Evolutionary conservation across 2,888 invertebrate species (phyloP), one percentile per base, ranked within the genome.

Genomic region (Agrochola lychnidis): DNA sequence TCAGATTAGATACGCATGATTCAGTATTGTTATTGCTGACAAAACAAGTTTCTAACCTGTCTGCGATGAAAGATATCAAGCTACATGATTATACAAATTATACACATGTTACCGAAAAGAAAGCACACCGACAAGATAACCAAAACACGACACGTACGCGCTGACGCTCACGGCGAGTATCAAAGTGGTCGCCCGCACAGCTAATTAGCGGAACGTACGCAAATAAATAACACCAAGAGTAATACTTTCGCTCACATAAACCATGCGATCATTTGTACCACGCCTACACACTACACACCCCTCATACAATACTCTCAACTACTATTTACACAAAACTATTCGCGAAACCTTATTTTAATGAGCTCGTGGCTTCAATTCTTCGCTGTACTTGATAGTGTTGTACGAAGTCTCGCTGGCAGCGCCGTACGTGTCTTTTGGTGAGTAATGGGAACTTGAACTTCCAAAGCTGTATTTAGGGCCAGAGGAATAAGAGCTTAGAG

Each of bases 381-480:
- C 94, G 88, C 97, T 97, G 88, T 97, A 97, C 88, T 96, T 97
- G 73, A 97, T 97, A 10, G 97, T 97, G 87, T 97, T 96, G 88
- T 97, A 97, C 0, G 93, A 89, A 70, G 92, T 92, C 89, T 96
- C 96, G 83, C 96, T 96, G 84, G 94, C 94, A 25, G 96, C 93
- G 10, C 95, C 95, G 56, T 95, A 94, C 40, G 90, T 86, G 81
- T 96, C 97, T 81, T 94, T 94, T 40, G 94, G 92, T 42, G 94
- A 85, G 82, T 94, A 95, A 48, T 93, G 93, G n/a, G 93, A 89
- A 77, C 92, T 92, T 7, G 91, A 89, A 53, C 94, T 91, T 51
- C 94, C 93, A 67, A 93, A 94, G 71, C 92, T 94, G 82, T 94
- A 93, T 88, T 95, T 96, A 72, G 95, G 94, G 12, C 93, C 92